phyloP scores from a whole-genome alignment of 2,113 vertebrate genomes.

The Gallinago undulata region DNA sequence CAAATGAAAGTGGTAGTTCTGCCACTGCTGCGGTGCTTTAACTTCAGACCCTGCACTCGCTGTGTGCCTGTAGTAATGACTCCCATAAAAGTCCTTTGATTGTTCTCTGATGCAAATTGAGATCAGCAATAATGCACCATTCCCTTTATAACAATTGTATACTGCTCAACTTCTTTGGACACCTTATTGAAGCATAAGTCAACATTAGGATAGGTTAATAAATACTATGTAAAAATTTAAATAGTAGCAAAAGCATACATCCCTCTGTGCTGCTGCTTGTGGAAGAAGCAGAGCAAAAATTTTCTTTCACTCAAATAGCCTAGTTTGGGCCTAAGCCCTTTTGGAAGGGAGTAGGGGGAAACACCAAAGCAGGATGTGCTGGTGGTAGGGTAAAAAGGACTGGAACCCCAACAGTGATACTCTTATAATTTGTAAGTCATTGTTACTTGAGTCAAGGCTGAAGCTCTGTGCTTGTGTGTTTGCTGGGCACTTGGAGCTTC shows the following conservation, averaged over 20 bases:
- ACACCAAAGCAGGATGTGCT: background rate
- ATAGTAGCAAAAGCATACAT: background rate
- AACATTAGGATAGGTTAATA: background rate
- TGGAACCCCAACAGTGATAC: background rate
- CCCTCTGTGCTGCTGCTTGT: background rate
- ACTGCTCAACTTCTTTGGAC: background rate
- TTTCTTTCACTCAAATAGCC: rapidly evolving
- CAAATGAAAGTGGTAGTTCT: constrained; percentile 26
- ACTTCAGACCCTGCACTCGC: background rate
- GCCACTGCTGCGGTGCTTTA: background rate
- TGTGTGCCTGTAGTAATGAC: background rate
- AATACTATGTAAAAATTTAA: background rate
- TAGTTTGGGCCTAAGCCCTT: background rate
- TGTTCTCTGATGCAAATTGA: constrained; percentile 14
- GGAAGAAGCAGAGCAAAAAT: background rate
- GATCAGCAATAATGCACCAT: background rate
- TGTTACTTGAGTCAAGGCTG: background rate
- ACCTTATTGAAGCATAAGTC: background rate
- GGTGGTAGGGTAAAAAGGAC: background rate
- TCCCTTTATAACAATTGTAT: background rate
- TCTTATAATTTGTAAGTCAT: background rate
- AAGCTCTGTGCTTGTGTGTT: background rate
- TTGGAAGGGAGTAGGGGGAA: too few relatives aligned
- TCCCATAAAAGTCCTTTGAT: background rate
- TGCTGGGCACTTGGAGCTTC: background rate